Conservation (phyloP, 2,113 vertebrate genomes). For the Rhinogobius similis region DNA sequence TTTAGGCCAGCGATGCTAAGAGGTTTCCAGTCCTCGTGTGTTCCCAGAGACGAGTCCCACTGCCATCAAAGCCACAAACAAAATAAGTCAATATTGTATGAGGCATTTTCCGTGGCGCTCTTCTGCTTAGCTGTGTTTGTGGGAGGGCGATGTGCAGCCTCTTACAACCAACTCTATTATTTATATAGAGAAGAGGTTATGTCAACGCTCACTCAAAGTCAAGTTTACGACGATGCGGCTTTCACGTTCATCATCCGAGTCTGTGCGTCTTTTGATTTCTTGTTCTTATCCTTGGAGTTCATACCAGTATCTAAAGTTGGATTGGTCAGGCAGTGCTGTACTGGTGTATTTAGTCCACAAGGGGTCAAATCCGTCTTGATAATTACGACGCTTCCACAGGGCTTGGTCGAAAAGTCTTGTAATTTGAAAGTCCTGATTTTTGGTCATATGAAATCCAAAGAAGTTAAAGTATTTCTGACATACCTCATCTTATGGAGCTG, state of each 20-base stretch:
- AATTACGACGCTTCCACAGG: constrained; percentile 51
- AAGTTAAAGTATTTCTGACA: neutral
- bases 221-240: constrained; percentile 1
- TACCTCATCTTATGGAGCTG: constrained; percentile 28
- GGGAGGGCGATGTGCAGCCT: constrained; percentile 29
- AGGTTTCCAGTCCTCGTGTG: constrained; percentile 19
- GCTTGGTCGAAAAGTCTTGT: constrained; percentile 46
- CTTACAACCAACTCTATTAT: constrained; percentile 73
- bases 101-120: constrained; percentile 41
- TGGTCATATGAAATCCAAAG: constrained; percentile 12
- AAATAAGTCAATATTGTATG: constrained; percentile 71
- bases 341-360: constrained; percentile 23
- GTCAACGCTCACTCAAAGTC: constrained; percentile 39
- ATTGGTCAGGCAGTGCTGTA: constrained; percentile 50
- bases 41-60: constrained; percentile 17
- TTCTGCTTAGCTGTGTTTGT: constrained; percentile 31
- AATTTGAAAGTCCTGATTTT: constrained; percentile 14
- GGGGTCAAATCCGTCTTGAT: constrained; percentile 16
- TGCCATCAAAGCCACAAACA: constrained; percentile 49
- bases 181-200: constrained; percentile 55
- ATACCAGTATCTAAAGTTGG: constrained; percentile 23
- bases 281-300: constrained; percentile 17
- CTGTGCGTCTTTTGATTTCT: constrained; percentile 3
- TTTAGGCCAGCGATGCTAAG: constrained; percentile 29
- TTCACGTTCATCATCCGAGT: constrained; percentile 4